Evolutionary conservation across 2,113 vertebrate species (phyloP), one percentile per base, ranked within the genome.

Genomic region (Ciconia boyciana): DNA sequence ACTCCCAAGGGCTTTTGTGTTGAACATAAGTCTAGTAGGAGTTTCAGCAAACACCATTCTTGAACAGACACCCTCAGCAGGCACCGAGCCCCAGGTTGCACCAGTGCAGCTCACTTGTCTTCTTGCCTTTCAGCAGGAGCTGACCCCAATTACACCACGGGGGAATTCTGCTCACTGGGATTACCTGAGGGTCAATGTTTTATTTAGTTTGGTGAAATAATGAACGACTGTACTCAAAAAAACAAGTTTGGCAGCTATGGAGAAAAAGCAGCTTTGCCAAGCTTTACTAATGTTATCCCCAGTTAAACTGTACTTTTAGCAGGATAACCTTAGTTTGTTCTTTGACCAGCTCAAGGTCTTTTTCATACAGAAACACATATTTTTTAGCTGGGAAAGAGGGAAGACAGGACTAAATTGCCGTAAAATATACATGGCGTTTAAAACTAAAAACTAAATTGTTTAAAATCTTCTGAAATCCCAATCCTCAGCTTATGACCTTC

Each of bases 61-160:
- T 10, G 3, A 64, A 39, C 29, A 14, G 64, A 39, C 2, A 1
- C 52, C 10, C 34, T 25, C 39, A 48, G 78, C 72, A 70, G 39
- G n/a, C n/a, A n/a, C 31, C 0, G 0, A 54, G 61, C n/a, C 58
- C 48, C 0, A 0, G 26, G 36, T 4, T 7, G 6, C 64, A 64
- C 7, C 1, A 2, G 26, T 6, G 16, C 26, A 8, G 34, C 43
- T 83, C 66, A 6, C 64, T 41, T 28, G 4, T 34, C 46, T 43
- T 69, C 68, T 55, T 39, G 29, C 22, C 92, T 69, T 77, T 80
- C 46, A 71, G 39, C 19, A 72, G 16, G 5, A 92, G 49, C 60
- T 0, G 0, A 68, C 9, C 4, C 25, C 26, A 68, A 2, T 36
- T 6, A 41, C 18, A 68, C 13, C 69, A 52, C 51, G 25, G 26